phyloP scores from a whole-genome alignment of 2,113 vertebrate genomes.

The Hydrochoerus hydrochaeris region DNA sequence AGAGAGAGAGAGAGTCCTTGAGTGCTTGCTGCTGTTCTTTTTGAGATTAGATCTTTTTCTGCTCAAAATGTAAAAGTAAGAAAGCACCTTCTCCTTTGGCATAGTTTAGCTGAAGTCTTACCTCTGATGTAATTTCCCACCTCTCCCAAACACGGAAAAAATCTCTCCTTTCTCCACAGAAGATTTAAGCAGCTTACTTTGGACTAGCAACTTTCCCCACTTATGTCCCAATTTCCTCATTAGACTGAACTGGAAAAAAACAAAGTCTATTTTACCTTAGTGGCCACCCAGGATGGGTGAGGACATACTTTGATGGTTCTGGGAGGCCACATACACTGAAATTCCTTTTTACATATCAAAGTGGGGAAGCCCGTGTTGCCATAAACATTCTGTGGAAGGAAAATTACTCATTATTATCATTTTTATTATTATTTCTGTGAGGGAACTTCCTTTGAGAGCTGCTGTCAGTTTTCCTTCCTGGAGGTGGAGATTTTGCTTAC shows the following conservation, averaged over 20 bases:
- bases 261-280: not conserved
- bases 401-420: not conserved
- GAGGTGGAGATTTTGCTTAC: not conserved
- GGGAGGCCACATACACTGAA: not conserved
- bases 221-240: not conserved
- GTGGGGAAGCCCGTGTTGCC: not conserved
- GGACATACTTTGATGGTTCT: not conserved
- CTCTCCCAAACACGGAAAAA: not conserved
- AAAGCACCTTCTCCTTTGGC: accelerated
- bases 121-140: not conserved
- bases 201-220: not conserved
- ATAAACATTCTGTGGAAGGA: not conserved
- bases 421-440: not conserved
- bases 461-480: not conserved
- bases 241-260: not conserved
- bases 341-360: not conserved
- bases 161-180: not conserved
- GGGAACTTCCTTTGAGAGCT: not conserved
- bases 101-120: not conserved
- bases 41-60: not conserved
- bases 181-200: not conserved
- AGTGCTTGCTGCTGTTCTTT: accelerated
- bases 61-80: not conserved
- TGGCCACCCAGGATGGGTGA: not conserved
- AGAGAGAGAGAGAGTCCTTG: too few relatives aligned